These are phyloP conservation scores for Girardia tigrina DNA, from an alignment of 2,888 invertebrate genomes.

Conservation along the genomic window DNA sequence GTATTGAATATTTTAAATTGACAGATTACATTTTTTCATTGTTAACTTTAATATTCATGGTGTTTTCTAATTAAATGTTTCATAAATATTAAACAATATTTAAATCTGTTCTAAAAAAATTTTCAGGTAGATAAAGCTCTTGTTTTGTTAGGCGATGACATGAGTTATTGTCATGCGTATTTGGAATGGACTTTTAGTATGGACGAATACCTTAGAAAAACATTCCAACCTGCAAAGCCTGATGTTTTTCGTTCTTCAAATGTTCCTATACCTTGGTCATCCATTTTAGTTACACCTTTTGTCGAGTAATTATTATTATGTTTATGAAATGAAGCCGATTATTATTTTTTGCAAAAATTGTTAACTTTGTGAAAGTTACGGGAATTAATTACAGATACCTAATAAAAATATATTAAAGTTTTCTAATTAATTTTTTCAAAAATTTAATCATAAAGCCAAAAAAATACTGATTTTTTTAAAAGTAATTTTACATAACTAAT, in stretches of 20 bases:
- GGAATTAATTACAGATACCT: neutral
- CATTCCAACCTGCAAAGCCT: constrained; percentile 6
- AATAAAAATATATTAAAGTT: neutral
- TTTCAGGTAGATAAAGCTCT: neutral
- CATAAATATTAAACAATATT: too few relatives aligned
- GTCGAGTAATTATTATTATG: neutral
- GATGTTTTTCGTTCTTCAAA: neutral
- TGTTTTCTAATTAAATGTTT: too few relatives aligned
- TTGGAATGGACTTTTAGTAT: neutral
- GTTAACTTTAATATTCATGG: too few relatives aligned
- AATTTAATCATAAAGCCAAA: too few relatives aligned
- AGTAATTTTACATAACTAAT: too few relatives aligned
- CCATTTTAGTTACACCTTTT: neutral
- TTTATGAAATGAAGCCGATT: too few relatives aligned
- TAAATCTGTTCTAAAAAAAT: neutral
- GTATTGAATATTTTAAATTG: too few relatives aligned
- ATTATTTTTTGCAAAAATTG: too few relatives aligned
- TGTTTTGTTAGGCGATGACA: neutral
- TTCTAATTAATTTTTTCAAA: neutral
- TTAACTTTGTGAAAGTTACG: neutral
- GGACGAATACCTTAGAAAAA: constrained; percentile 9
- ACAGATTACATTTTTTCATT: too few relatives aligned
- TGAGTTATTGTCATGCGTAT: constrained; percentile 5
- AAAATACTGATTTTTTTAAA: too few relatives aligned
- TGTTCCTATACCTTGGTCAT: neutral